Evolutionary conservation across 2,888 invertebrate genomes (phyloP), one percentile per base, ranked within the genome.

Genomic region (Coremacera marginata): DNA sequence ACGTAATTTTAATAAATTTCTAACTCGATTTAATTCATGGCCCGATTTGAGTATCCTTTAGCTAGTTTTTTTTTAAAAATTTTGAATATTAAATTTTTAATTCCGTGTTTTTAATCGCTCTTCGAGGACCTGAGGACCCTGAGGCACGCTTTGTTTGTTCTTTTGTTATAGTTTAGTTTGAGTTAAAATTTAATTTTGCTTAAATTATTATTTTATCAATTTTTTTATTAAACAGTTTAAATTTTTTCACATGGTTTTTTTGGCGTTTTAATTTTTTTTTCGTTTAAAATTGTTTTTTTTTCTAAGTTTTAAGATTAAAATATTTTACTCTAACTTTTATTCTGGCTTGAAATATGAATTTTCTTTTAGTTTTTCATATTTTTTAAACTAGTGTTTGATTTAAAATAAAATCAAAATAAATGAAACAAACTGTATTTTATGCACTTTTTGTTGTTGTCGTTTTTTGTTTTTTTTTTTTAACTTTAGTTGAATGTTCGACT

Each of bases 81-180:
- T 62, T 78, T 77, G 71, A 71, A 44, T 70, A 70, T 75, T 57
- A 65, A 51, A 62, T 37, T 60, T 70, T 76, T 76, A 60, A 60
- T 76, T 77, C 73, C 62, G 25, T 52, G 55, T 76, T 77, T 60
- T 44, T 44, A 11, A 62, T 51, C 82, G 82, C 81, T 81, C 82
- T 80, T 81, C 82, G 81, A 81, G 82, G 82, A 81, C 81, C 81
- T 82, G 81, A 81, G 83, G 80, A 80, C 82, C 81, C 81, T 81
- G 82, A 83, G 83, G 82, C 83, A 83, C 82, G 82, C 81, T 75
- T 81, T 82, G 73, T 81, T 73, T 79, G 55, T 31, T 80, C 68
- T 9, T 77, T 73, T 73, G 73, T 70, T 52, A 25, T 71, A 16
- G 11, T 55, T 31, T 63, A 27, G 11, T 62, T 49, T 25, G 49